Conservation (phyloP, 2,797 vertebrate genomes). For the Bucorvus abyssinicus region DNA sequence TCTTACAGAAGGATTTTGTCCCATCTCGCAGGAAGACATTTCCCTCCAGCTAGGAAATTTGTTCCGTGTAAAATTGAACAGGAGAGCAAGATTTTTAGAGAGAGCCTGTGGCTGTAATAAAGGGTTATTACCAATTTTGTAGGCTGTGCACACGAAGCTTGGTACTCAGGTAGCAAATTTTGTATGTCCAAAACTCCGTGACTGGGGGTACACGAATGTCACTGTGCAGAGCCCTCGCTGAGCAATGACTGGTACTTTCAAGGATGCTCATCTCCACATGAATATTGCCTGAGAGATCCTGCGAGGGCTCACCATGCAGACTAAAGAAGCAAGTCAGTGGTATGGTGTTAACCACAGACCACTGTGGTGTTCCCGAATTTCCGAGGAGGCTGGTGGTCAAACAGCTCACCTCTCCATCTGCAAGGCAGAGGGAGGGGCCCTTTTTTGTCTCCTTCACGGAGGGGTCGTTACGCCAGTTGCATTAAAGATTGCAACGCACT, state of each 20-base stretch:
- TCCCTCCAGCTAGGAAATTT: constrained; percentile 23
- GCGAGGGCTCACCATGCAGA: accelerated
- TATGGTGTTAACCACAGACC: not conserved
- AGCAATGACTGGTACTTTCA: not conserved
- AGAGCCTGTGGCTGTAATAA: not conserved
- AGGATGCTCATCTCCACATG: not conserved
- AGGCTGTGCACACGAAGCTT: not conserved
- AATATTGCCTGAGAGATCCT: not conserved
- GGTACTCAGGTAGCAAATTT: not conserved
- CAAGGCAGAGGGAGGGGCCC: not conserved
- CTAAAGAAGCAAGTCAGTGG: not conserved
- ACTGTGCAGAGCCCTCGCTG: not conserved
- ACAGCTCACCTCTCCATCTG: not conserved
- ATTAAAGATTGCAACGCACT: accelerated
- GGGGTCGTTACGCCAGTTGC: not conserved
- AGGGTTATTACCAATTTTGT: constrained; percentile 22
- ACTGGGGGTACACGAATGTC: not conserved
- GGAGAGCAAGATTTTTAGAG: constrained; percentile 27
- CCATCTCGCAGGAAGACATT: not conserved
- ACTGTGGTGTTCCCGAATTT: not conserved
- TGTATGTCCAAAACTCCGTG: not conserved
- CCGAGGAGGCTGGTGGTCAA: not conserved
- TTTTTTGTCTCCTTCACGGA: not conserved
- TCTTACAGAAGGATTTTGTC: not conserved
- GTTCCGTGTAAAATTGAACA: constrained; percentile 50